Evolutionary conservation across 2,888 invertebrate genomes (phyloP), one percentile per base, ranked within the genome.

Genomic region (Ischnura elegans): DNA sequence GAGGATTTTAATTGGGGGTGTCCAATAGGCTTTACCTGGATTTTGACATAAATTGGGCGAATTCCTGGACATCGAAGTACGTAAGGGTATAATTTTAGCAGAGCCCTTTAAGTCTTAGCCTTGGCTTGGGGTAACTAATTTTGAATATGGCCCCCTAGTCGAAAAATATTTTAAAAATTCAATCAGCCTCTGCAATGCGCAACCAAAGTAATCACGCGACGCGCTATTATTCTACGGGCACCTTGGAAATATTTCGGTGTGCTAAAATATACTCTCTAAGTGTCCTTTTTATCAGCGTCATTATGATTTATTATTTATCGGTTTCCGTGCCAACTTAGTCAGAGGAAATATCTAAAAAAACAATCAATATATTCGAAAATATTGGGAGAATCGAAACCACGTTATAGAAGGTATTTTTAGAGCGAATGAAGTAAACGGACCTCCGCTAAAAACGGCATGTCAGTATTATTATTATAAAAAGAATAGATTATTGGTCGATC

Each of bases 161-260:
- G 51, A 51, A 51, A 51, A 1, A 21, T 0, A 8, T 76, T 36
- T 36, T 76, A 2, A 10, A 13, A 29, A 36, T 36, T 76, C 36
- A 36, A 76, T 10, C 13, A 76, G 3, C 61, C 76, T 76, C 76
- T 16, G 76, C 76, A 76, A 36, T 76, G 76, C 76, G 76, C 76
- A 76, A 76, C 76, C 76, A 36, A 36, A 76, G 76, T 76, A 76
- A 76, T 76, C 76, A 76, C 76, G 76, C 76, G 29, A 76, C 76
- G 76, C 16, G 29, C 76, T 36, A 76, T 76, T 76, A 76, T 76
- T 76, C 29, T 36, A 13, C 76, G 36, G 13, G 76, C 36, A 36
- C 76, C 76, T 76, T 76, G 76, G 5, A 76, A 76, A 76, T 76
- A 76, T 76, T 76, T 76, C 36, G 36, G 36, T 76, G 76, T 36